Base-by-base conservation (phyloP, 2,113 vertebrate species). In the Corvus hawaiiensis region DNA sequence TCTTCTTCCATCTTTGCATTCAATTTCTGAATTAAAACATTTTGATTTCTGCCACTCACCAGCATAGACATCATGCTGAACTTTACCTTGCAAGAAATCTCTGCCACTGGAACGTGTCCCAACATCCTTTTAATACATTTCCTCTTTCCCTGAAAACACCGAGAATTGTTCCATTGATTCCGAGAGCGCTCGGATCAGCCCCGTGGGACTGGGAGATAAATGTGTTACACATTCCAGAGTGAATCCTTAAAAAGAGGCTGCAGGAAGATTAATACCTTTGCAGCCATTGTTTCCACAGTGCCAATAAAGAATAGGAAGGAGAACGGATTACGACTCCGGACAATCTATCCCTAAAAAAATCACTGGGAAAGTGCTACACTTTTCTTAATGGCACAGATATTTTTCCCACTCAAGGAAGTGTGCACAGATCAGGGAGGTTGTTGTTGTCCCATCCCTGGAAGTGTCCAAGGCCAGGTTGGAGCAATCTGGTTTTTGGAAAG, bases 361-460 rank as follows among this genome's bases (percentile, higher is more conserved):
- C 6, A 12, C 18, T 28, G 23, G 21, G 59, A 17, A 80, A 72
- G 9, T 4, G 14, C 20, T 69, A 56, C 16, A 3, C 26, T 64
- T 18, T 26, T 56, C 68, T 43, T 59, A 64, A 46, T 33, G 35
- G 32, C 2, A 4, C 10, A 26, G 51, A 7, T 56, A 4, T 24
- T 44, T 64, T 35, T 73, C 28, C 67, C 27, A 46, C 51, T 73
- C 54, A 27, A 41, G 46, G 35, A 54, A 55, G 4, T 1, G 13
- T 8, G 14, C 1, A 4, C 3, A 9, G 12, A 14, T n/a, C 39
- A 41, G n/a, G 49, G 28, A 39, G 2, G 11, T 1, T 16, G 21
- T 18, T 55, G 41, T 0, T 76, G 22, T 26, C 17, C n/a, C 71
- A 76, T 2, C 21, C n/a, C 35, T 76, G 71, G 48, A 30, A 27